Evolutionary conservation across 2,888 invertebrate species (phyloP).

Genomic region (Rutpela maculata): DNA sequence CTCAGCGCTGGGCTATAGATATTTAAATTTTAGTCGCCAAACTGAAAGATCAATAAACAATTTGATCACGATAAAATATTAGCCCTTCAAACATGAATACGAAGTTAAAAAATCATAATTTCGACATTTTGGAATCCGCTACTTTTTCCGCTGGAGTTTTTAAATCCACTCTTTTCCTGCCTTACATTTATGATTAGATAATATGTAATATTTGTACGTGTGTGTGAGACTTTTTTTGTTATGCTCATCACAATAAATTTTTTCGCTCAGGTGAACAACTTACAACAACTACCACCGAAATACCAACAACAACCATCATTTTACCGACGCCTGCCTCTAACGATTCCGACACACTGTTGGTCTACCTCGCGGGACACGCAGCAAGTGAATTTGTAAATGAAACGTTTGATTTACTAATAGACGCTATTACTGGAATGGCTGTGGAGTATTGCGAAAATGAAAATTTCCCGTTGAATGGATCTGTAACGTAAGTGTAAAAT

Average conservation of each 20-base stretch:
- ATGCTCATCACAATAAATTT: constrained; percentile 11
- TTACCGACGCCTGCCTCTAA: constrained; percentile 54
- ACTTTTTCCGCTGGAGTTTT: no score
- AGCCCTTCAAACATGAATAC: no score
- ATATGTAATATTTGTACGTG: no score
- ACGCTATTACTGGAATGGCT: constrained; percentile 54
- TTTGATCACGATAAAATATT: no score
- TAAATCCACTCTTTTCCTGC: no score
- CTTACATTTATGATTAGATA: no score
- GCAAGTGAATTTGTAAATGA: constrained; percentile 42
- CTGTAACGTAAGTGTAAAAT: constrained; percentile 55
- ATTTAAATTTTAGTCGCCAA: no score
- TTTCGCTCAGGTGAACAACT: constrained; percentile 50
- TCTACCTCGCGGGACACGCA: constrained; percentile 50
- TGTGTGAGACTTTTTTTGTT: no score
- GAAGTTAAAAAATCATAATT: no score
- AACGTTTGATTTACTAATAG: constrained; percentile 28
- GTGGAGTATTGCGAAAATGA: constrained; percentile 54
- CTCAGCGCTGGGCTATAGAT: no score
- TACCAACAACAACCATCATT: constrained; percentile 49
- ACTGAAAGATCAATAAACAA: no score
- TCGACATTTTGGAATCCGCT: no score
- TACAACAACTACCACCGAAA: constrained; percentile 53
- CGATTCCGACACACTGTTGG: constrained; percentile 47
- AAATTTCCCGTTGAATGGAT: constrained; percentile 52